Evolutionary conservation across 2,888 invertebrate genomes (phyloP).

Genomic region (Daptonema setosum): DNA sequence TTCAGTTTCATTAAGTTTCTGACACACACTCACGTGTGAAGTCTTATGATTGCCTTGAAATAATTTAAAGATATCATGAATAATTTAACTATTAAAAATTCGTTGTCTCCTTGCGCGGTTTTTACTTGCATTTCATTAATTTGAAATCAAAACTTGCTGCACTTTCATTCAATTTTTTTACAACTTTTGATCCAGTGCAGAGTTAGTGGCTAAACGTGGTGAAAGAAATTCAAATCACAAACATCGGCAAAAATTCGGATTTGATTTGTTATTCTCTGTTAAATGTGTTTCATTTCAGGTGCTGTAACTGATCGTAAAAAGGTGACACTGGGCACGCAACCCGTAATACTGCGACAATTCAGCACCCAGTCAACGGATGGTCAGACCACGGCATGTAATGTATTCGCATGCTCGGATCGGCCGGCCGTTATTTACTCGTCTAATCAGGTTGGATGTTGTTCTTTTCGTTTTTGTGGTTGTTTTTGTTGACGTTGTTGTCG

Average conservation of each 20-base stretch:
- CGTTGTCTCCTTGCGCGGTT: no score
- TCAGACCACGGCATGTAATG: no score
- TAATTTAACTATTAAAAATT: no score
- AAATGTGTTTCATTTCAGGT: conserved; percentile 10
- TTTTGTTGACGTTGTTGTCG: neutral
- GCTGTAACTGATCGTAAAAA: conserved; percentile 65
- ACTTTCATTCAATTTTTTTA: no score
- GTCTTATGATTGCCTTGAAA: neutral
- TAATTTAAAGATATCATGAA: neutral
- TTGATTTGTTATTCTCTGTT: no score
- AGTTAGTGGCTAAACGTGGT: no score
- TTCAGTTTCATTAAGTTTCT: neutral
- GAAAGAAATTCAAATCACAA: no score
- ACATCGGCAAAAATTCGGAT: no score
- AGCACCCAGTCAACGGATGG: conserved; percentile 36
- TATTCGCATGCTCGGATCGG: conserved; percentile 93
- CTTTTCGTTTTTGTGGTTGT: no score
- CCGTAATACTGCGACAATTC: conserved; percentile 72
- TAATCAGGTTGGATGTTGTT: conserved; percentile 1
- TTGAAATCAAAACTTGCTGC: no score
- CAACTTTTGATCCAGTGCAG: no score
- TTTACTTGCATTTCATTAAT: no score
- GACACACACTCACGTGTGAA: neutral
- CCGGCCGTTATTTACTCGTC: conserved; percentile 88
- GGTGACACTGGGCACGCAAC: conserved; percentile 88